Percentiles rank a stretch among this genome's conserved stretches.
Evolutionary conservation across 1,140 invertebrate genomes (phyloP).

Genomic region (Caenorhabditis elegans): WBcel235 BX284605.5:11029501-11030000

Average conservation of each 20-base stretch:
- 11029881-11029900: not conserved
- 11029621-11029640: too few relatives aligned
- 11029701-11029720: not conserved
- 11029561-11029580: too few relatives aligned
- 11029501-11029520: too few relatives aligned
- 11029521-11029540: too few relatives aligned
- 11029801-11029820: not conserved
- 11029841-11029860: slow-evolving; percentile 15
- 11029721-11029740: slow-evolving; percentile 6
- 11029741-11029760: not conserved
- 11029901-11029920: not conserved
- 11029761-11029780: not conserved
- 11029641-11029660: too few relatives aligned
- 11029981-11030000: not conserved
- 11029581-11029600: too few relatives aligned
- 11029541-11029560: too few relatives aligned
- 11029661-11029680: too few relatives aligned
- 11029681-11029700: too few relatives aligned
- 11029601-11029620: too few relatives aligned
- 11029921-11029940: not conserved
- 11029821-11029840: slow-evolving; percentile 18
- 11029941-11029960: not conserved
- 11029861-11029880: not conserved
- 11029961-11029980: slow-evolving; percentile 17
- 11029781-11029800: not conserved